Base-by-base conservation (phyloP, 2,797 vertebrate species). In the Pteronotus mesoamericanus region DNA sequence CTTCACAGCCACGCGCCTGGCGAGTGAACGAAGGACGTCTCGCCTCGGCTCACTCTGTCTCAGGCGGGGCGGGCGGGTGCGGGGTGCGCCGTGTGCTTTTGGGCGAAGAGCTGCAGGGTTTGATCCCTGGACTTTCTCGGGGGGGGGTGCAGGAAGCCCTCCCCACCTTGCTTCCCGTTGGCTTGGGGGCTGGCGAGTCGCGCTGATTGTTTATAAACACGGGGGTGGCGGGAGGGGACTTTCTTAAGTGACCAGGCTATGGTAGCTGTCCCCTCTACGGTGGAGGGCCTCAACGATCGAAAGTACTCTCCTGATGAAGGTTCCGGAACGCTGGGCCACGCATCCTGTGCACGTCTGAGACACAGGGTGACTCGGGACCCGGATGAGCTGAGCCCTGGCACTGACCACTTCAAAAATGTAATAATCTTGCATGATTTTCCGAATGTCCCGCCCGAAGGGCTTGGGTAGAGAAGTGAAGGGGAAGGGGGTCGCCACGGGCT, bases 331-430 rank as follows among this genome's bases (percentile, higher is more conserved):
- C 34, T 6, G 11, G 26, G 24, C 12, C 0, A 4, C 12, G 9
- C 11, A 1, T n/a, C 55, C 2, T 4, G 32, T 11, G 68, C 9
- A 0, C 15, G n/a, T 55, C 53, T 1, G 26, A 12, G 51, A 3
- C 9, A 1, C 0, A 2, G 24, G 66, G 32, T 0, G 21, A n/a
- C 53, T 0, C 42, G 34, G 39, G 34, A 1, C 66, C 46, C 6
- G 0, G 37, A 29, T 26, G 37, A 10, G 32, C 2, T 0, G 7
- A 24, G 46, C 37, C 32, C n/a, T 34, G 82, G 32, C 9, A 8
- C 86, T 1, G 19, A 15, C 32, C 39, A 4, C 29, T 59, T 57
- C 26, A 0, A 71, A 9, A 59, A 19, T 29, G 61, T 55, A 16
- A 22, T 22, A 19, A 6, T 57, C 15, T 69, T 46, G 24, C 42